Base-by-base conservation (phyloP, 2,797 vertebrate species). In the Argyrosomus regius region DNA sequence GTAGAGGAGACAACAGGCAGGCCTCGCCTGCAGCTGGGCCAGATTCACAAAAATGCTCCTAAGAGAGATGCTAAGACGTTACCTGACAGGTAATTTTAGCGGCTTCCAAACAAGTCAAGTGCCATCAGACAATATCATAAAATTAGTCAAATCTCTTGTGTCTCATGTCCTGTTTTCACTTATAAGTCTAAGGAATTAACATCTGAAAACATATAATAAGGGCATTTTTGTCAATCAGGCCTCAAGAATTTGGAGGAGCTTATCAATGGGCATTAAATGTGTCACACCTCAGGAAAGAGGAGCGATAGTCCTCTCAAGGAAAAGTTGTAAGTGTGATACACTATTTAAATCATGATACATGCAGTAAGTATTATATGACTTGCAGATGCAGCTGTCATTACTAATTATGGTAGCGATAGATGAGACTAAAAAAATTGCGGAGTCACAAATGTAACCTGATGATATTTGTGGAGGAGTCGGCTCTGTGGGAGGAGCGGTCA, bases 251-350 rank as follows among this genome's bases (percentile, higher is more conserved):
- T 65, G 35, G 31, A 24, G 24, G 53, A 71, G 22, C 16, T 60
- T 53, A 59, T 85, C 48, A 77, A 26, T 22, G 87, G 83, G 78
- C 87, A 87, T 91, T 90, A 82, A 75, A 83, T 45, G 72, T 74
- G 56, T 78, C 61, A 66, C 78, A 64, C 63, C 81, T 86, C 73
- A 50, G 67, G 46, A 68, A 50, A 77, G 61, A 80, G 13, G 43
- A 26, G 62, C 64, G 59, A 61, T 17, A 11, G 77, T 58, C 75
- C 45, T 57, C 31, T 65, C 48, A 62, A 56, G 50, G 48, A 78
- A 39, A 58, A 61, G 8, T 72, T 39, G 49, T 10, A 26, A 50
- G 63, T 59, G 61, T 39, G 66, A 81, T 35, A 75, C 67, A 72
- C 79, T 77, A 75, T 90, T 84, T 77, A 79, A 87, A 81, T 71